Evolutionary conservation across 2,888 invertebrate genomes (phyloP).

Genomic region (Machimus atricapillus): DNA sequence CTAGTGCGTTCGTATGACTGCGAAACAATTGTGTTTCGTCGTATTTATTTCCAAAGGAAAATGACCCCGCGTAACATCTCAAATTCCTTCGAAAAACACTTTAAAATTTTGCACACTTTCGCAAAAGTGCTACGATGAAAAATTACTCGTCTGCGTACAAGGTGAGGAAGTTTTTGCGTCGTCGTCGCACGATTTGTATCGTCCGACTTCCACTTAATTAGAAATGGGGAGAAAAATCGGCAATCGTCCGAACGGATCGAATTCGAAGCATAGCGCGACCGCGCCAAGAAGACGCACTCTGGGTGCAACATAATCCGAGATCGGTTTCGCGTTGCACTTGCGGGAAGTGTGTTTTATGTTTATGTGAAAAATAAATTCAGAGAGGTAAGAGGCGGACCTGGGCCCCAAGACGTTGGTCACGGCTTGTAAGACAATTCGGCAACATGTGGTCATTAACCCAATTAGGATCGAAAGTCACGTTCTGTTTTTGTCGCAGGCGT

Average conservation of each 20-base stretch:
- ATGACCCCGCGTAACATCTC: background rate
- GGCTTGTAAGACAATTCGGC: background rate
- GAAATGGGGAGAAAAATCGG: background rate
- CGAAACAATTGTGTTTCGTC: background rate
- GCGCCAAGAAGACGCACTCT: background rate
- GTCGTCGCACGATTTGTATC: background rate
- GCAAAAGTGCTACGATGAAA: background rate
- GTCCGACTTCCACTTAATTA: background rate
- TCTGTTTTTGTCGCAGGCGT: background rate
- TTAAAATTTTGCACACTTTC: background rate
- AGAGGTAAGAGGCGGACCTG: background rate
- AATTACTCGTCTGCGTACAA: background rate
- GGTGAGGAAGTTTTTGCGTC: background rate
- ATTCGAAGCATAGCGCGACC: background rate
- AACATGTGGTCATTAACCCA: slow-evolving; percentile 23
- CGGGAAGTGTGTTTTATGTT: background rate
- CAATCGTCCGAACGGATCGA: background rate
- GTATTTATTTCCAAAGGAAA: background rate
- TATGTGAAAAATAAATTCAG: background rate
- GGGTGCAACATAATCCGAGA: background rate
- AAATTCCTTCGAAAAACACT: background rate
- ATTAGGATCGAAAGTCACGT: background rate
- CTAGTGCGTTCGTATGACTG: background rate
- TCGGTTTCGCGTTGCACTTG: background rate
- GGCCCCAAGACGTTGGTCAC: background rate